Base-by-base conservation (phyloP, 2,113 vertebrate genomes). In the Athene cunicularia region DNA sequence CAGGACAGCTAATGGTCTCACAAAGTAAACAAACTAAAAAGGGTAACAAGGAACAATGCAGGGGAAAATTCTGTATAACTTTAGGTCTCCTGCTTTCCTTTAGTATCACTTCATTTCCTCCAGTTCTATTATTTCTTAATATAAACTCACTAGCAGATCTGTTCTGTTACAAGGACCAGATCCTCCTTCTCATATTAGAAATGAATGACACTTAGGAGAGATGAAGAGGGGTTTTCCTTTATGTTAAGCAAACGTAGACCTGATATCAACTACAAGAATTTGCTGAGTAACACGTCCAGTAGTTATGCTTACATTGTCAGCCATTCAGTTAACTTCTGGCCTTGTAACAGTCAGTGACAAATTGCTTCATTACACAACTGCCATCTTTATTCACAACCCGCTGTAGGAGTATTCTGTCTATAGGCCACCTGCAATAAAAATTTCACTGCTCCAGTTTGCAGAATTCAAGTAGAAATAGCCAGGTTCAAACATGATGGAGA, bases 171-270 rank as follows among this genome's bases (percentile, higher is more conserved):
- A 63, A 33, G 32, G 28, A 77, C 15, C 12, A 86, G 30, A 53
- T 63, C 41, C n/a, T 92, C 37, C 17, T 20, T 56, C 35, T 66
- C 43, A 0, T 15, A 76, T 14, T 14, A 92, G 47, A 80, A 93
- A 74, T 8, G 4, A 88, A n/a, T 7, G 28, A 83, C 24, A 32
- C 1, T 63, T 45, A 15, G 0, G 0, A 55, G 70, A 85, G 28
- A 59, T 15, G 17, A 95, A 49, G 33, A 80, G 10, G 6, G 2
- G 4, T 33, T 74, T 74, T 6, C 47, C 23, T 71, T 89, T 22
- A 35, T 0, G 0, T 10, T 70, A 41, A 9, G 66, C 22, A 67
- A 74, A 63, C 4, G 10, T 18, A 5, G 26, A 63, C 18, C 30
- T 33, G 12, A 3, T 28, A 88, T 10, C 47, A 82, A 5, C 11